These are phyloP conservation scores for Geophilus truncorum DNA, from an alignment of 2,888 invertebrate species.

Conservation along the genomic window DNA sequence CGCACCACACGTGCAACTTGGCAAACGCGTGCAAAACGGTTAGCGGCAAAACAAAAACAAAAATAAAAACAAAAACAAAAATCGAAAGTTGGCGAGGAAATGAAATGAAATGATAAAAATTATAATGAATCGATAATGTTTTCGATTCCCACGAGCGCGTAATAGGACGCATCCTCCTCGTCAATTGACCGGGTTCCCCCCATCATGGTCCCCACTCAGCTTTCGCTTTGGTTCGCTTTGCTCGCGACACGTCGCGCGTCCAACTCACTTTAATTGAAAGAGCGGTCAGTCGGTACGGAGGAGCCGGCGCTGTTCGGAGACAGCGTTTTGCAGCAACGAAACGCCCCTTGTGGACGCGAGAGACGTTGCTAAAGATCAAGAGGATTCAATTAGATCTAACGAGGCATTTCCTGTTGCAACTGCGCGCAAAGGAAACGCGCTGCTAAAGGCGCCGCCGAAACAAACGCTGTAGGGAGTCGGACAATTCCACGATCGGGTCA, in stretches of 20 bases:
- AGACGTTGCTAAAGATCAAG: neutral
- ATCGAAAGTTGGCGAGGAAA: neutral
- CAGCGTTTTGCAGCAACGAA: neutral
- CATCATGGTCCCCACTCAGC: neutral
- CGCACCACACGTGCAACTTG: no score
- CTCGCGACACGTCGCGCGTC: slow-evolving; percentile 9
- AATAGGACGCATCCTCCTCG: neutral
- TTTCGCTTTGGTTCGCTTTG: no score
- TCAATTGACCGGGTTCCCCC: neutral
- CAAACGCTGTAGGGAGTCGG: neutral
- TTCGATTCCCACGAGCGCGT: neutral
- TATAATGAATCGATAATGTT: neutral
- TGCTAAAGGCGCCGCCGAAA: neutral
- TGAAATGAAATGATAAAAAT: no score
- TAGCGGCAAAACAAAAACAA: neutral
- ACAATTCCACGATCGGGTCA: neutral
- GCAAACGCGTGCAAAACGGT: no score
- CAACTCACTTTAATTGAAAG: slow-evolving; percentile 7
- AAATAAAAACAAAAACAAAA: neutral
- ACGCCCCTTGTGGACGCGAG: neutral
- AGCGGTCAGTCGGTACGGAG: slow-evolving; percentile 3
- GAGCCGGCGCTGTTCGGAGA: neutral
- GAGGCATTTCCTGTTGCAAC: slow-evolving; percentile 14
- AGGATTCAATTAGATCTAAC: neutral
- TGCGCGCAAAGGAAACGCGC: neutral